Evolutionary conservation across 92 coral and sea anemone genomes (phyloP), one percentile per base, ranked within the genome.

Genomic region (Palythoa caribaeorum): DNA sequence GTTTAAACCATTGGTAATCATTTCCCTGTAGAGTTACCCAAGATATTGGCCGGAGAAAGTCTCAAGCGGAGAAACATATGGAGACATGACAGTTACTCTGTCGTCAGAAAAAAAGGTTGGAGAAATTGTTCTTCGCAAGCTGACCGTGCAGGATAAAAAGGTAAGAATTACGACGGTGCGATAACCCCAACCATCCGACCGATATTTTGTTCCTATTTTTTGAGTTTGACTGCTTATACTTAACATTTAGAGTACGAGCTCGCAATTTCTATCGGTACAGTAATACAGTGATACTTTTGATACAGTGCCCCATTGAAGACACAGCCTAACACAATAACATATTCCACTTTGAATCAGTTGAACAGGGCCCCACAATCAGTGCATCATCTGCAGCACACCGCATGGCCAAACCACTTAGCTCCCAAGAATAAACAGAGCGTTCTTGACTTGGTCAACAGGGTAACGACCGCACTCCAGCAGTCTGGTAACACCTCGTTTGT

Each of bases 401-500:
- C 79, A 9, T 90, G 93, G 93, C 93, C 90, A 28, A 47, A 79
- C 37, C 81, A 79, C 20, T 65, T 83, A 35, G 78, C 74, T 69
- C 93, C 93, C 15, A 66, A 63, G 36, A 75, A 87, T 15, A 47
- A 60, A 10, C 90, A 87, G 20, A 87, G 90, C 71, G 73, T 90
- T n/a, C 90, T 90, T 5, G 88, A 80, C 17, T 21, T 90, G 50
- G 77, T 90, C 16, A 77, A 78, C 8, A 63, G 14, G 44, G 90
- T 90, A 28, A 88, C 87, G 15, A 44, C 83, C 3, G 77, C 93
- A 59, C 90, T 85, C 72, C 93, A 90, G 35, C 87, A 90, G 77
- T 87, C 90, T 21, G 84, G 88, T 39, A 90, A 90, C 62, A 69
- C 87, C 3, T 88, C 93, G 5, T 78, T 90, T 66, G 87, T 77